Evolutionary conservation across 2,113 vertebrate genomes (phyloP), one percentile per base, ranked within the genome.

Genomic region (Cepphus grylle): DNA sequence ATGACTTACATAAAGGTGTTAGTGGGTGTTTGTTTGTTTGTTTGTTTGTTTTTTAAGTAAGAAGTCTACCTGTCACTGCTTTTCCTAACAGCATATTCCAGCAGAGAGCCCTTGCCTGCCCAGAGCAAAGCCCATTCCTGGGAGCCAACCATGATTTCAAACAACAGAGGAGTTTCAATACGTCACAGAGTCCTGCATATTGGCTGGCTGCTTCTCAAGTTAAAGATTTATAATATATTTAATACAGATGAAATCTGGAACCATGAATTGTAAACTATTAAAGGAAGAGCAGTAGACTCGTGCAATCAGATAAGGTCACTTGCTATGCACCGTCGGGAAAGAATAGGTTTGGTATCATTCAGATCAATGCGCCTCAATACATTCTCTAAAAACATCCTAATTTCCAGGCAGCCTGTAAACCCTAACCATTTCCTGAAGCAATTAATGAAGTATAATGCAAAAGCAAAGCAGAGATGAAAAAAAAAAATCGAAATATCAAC

Each of bases 331-430:
- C 1, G 0, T 47, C 0, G 0, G 67, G 63, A 38, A 62, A 32
- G 34, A 89, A 78, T 12, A 69, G 43, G 72, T 77, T 94, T 20
- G 4, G 9, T 55, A 80, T 71, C 19, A 65, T 67, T 76, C 69
- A 47, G 56, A 93, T 94, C 88, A 87, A 94, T 81, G 49, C 1
- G 0, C 61, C 88, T 56, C 86, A 74, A 80, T 66, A 27, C 32
- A 30, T 89, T 84, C 88, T 86, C 69, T 95, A 91, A 89, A 96
- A 97, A 78, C 63, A 67, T 74, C 47, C 38, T 56, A 34, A 23
- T 93, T 95, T 96, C 94, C 91, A 96, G 94, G 89, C 72, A 95
- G 89, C 43, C 91, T 83, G 45, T 74, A 66, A 59, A 32, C 72
- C 65, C 74, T 25, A 77, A 78, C 53, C 52, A 69, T 95, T 96